Evolutionary conservation across 2,888 invertebrate genomes (phyloP), one percentile per base, ranked within the genome.

Genomic region (Cerceris rybyensis): DNA sequence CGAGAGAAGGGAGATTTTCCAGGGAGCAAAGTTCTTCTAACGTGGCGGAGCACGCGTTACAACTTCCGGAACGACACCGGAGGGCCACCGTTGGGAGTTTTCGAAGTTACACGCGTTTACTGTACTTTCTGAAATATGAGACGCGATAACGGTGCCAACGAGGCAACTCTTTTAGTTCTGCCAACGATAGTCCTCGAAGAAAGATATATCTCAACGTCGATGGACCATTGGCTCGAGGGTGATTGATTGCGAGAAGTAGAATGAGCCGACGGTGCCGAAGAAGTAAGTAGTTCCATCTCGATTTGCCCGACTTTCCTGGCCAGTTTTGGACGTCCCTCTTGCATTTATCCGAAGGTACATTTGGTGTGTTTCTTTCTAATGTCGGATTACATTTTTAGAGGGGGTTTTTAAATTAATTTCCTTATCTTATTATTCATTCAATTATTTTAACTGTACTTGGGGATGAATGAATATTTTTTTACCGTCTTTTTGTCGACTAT

Each of bases 1-100:
- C n/a, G 46, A 71, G 65, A 75, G 71, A 72, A 28, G 28, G 28
- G n/a, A n/a, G n/a, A n/a, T 68, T 68, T 76, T 59, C 13, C 67
- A 54, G 7, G 13, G 58, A 16, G 58, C 11, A 49, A 52, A 73
- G 73, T 54, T 17, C 49, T 52, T 55, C 17, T 55, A 55, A 28
- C 46, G 68, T 68, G 68, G 74, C 28, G 28, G 28, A 28, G 28
- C 28, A 73, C 73, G 43, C 64, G 68, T 74, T 74, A 64, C 64
- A 76, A 73, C 63, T 76, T 76, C 28, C 59, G 58, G 28, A 68
- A 68, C 68, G 58, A 42, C 7, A 42, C 49, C 17, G 14, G 61
- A 8, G 11, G 16, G 8, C 50, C 9, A 50, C 9, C 73, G 13
- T 6, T 52, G 52, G 42, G 61, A 61, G 46, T 57, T 73, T 55